Base-by-base conservation (phyloP, 2,113 vertebrate genomes). In the Otolemur garnettii region DNA sequence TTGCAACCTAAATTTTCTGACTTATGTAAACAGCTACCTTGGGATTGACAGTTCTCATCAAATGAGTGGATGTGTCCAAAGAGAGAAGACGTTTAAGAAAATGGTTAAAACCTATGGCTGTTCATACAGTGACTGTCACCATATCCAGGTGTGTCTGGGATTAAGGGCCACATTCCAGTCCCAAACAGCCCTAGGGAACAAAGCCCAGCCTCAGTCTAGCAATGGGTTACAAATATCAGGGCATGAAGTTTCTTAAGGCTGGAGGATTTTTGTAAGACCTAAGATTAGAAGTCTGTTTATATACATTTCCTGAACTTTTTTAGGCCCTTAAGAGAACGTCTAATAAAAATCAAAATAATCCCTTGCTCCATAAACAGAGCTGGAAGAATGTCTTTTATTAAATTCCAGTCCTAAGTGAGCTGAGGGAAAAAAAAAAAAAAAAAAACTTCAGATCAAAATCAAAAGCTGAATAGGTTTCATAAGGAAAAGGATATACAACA, bases 271-370 rank as follows among this genome's bases (percentile, higher is more conserved):
- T 71, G 87, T 93, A 71, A 96, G 50, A 72, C 4, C 53, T 55
- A 82, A 89, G 59, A 95, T 91, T 93, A 89, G 57, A 75, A 35
- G 59, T 91, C 50, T 93, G 38, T 93, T 94, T 96, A 87, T 59
- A 96, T 72, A 60, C 11, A 96, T 87, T 94, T 95, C 35, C 19
- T 78, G 35, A 78, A 77, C 15, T 19, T 85, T 91, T 91, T 84
- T 87, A 38, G 5, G 24, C 53, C 53, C 53, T 95, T 90, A 3
- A 22, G 55, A 22, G 33, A 87, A 89, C 60, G 66, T 94, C 13
- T 93, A 95, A 81, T 79, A 89, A 91, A 96, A 92, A 93, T 95
- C 72, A 94, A 94, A 97, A 92, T 11, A 94, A 68, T 59, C n/a
- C 22, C 21, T 94, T 86, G 30, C 22, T 85, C 62, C 50, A 81